Evolutionary conservation across 2,888 invertebrate genomes (phyloP).

Genomic region (Caenorhabditis sp.): DNA sequence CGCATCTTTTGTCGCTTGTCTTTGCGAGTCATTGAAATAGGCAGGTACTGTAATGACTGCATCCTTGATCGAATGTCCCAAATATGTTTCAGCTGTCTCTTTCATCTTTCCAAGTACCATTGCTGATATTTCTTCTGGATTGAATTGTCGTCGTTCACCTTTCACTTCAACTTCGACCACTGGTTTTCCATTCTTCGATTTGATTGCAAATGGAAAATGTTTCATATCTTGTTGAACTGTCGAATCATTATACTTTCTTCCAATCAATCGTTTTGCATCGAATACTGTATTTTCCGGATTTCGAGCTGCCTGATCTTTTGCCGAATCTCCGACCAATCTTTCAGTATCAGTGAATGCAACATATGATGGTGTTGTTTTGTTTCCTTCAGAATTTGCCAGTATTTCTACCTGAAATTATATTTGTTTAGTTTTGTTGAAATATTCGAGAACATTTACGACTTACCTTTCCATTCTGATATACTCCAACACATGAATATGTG

Average conservation of each 20-base stretch:
- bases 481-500: constrained; percentile 50
- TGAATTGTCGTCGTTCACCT: constrained; percentile 80
- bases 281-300: constrained; percentile 71
- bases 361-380: constrained; percentile 79
- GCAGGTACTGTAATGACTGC: constrained; percentile 90
- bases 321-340: constrained; percentile 73
- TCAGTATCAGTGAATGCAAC: constrained; percentile 74
- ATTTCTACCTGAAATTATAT: constrained; percentile 71
- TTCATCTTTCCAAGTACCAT: constrained; percentile 69
- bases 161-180: constrained; percentile 80
- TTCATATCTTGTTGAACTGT: constrained; percentile 71
- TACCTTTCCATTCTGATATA: constrained; percentile 53
- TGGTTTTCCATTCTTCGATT: constrained; percentile 51
- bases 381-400: constrained; percentile 76
- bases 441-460: too few relatives aligned
- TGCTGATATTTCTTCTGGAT: constrained; percentile 69
- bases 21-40: constrained; percentile 79
- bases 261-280: constrained; percentile 72
- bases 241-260: constrained; percentile 72
- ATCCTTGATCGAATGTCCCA: constrained; percentile 72
- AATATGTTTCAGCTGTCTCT: constrained; percentile 72
- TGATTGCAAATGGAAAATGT: constrained; percentile 69
- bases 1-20: constrained; percentile 77
- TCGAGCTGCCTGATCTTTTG: constrained; percentile 74
- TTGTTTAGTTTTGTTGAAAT: neutral